A percentile compares a stretch with the other conserved stretches of the same genome.
These are phyloP conservation scores for Diplodus sargus DNA, from an alignment of 2,797 vertebrate species.

Conservation along the genomic window DNA sequence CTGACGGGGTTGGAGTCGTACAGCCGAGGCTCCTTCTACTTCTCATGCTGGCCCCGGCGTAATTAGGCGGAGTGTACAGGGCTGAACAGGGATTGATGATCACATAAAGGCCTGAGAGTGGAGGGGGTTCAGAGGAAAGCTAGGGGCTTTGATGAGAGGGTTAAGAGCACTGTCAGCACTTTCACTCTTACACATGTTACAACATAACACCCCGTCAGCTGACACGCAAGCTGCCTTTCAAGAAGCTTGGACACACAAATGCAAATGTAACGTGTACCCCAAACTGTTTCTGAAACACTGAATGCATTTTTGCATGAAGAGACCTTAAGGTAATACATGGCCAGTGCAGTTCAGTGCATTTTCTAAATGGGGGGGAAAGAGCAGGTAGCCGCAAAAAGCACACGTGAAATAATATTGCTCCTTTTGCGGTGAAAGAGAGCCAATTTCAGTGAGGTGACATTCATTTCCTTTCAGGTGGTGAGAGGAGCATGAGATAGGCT, in stretches of 20 bases:
- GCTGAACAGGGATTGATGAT: conserved; percentile 68
- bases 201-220: conserved; percentile 65
- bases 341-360: conserved; percentile 18
- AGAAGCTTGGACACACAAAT: conserved; percentile 8
- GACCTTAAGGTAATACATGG: conserved; percentile 24
- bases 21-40: conserved; percentile 50
- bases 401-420: conserved; percentile 51
- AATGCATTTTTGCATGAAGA: conserved; percentile 25
- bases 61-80: conserved; percentile 73
- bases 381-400: conserved; percentile 30
- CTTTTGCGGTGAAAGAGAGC: conserved; percentile 52
- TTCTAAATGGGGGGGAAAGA: conserved; percentile 1
- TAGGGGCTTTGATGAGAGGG: conserved; percentile 71
- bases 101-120: conserved; percentile 60
- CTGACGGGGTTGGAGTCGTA: conserved; percentile 59
- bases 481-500: conserved; percentile 58
- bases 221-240: conserved; percentile 44
- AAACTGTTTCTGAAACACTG: conserved; percentile 17
- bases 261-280: not conserved
- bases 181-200: conserved; percentile 64
- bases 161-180: conserved; percentile 75
- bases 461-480: conserved; percentile 76
- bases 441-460: conserved; percentile 69
- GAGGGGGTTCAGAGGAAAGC: conserved; percentile 66
- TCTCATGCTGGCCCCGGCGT: conserved; percentile 63